Conservation (phyloP, 2,797 vertebrate genomes). For the Leuciscus waleckii region DNA sequence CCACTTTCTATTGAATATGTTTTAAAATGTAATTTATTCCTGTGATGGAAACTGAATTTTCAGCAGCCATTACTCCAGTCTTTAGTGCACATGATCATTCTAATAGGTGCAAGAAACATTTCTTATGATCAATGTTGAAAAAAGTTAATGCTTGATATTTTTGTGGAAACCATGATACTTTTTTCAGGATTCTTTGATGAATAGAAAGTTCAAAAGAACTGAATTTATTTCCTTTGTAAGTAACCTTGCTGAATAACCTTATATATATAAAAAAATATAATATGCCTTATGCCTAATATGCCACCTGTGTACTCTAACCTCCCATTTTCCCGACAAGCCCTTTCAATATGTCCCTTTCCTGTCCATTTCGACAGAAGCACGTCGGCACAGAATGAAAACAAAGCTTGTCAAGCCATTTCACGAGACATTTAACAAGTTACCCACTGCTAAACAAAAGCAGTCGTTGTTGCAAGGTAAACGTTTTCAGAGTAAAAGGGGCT, state of each 20-base stretch:
- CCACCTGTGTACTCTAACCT: neutral
- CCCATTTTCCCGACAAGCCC: neutral
- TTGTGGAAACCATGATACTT: neutral
- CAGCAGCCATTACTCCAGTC: neutral
- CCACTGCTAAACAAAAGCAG: constrained; percentile 23
- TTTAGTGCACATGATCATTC: neutral
- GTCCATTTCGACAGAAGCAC: constrained; percentile 1
- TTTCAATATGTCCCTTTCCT: neutral
- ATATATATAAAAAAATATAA: neutral
- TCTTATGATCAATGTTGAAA: neutral
- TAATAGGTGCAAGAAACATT: neutral
- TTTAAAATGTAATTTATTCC: neutral
- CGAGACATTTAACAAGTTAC: constrained; percentile 17
- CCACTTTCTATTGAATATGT: neutral
- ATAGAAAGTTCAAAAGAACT: neutral
- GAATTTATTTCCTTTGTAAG: neutral
- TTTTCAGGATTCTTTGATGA: neutral
- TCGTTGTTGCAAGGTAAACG: constrained; percentile 31
- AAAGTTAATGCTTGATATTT: neutral
- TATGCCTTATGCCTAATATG: neutral
- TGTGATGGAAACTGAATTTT: neutral
- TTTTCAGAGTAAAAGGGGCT: constrained; percentile 21
- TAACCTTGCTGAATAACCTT: neutral
- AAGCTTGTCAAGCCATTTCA: constrained; percentile 21
- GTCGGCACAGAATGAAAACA: constrained; percentile 10